Conservation (phyloP, 2,113 vertebrate genomes). For the Melospiza georgiana region DNA sequence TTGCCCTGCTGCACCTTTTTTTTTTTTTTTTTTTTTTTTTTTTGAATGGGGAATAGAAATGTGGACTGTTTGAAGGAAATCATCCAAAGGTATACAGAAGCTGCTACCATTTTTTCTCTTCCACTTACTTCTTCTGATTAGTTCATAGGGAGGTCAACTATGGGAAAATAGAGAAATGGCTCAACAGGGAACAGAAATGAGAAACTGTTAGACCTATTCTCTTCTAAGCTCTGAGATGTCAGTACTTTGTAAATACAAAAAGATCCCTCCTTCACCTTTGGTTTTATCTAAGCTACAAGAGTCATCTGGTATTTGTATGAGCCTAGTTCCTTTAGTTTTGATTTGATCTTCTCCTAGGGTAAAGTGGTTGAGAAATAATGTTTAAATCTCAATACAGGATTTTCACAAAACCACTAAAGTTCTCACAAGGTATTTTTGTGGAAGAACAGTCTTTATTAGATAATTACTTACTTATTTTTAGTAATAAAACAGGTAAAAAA, state of each 20-base stretch:
- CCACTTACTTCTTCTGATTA: neutral
- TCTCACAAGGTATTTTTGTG: neutral
- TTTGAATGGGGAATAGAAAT: neutral
- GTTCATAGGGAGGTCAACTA: neutral
- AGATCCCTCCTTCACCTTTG: fast-evolving
- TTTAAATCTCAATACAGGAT: neutral
- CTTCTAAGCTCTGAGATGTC: neutral
- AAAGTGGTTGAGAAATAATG: neutral
- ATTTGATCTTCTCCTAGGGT: neutral
- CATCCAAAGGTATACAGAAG: neutral
- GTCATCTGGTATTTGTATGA: neutral
- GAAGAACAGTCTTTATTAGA: neutral
- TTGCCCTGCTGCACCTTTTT: fast-evolving
- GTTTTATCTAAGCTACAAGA: neutral
- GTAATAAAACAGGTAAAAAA: neutral
- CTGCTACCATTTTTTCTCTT: neutral
- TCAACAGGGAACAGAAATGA: neutral
- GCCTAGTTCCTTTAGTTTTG: neutral
- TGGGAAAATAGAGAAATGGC: neutral
- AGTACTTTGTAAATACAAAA: neutral
- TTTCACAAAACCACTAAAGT: neutral
- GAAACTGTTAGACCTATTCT: neutral
- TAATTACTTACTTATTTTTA: neutral
- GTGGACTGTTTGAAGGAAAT: neutral
- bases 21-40: neutral